phyloP scores from a whole-genome alignment of 1,140 invertebrate species.

The Lepidostoma basale region DNA sequence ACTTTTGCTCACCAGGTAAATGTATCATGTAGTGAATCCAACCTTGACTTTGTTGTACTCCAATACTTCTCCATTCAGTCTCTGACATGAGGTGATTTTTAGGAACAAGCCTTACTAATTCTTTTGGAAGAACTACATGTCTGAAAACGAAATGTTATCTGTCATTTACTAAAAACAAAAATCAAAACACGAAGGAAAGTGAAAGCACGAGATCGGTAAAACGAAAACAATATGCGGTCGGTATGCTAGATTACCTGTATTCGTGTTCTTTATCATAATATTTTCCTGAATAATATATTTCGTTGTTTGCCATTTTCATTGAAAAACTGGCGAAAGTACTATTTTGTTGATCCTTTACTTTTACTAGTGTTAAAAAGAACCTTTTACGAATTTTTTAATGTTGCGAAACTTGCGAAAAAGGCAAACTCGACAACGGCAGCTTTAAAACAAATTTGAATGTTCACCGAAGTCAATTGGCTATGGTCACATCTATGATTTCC shows the following conservation, averaged over 20 bases:
- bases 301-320: conserved; percentile 47
- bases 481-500: conserved; percentile 6
- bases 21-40: conserved; percentile 97
- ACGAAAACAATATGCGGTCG: neutral
- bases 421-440: conserved; percentile 28
- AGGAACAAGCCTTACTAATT: conserved; percentile 87
- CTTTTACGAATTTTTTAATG: neutral
- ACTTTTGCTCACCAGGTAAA: conserved; percentile 72
- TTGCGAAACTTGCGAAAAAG: neutral
- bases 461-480: neutral
- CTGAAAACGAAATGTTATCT: conserved; percentile 61
- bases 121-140: conserved; percentile 91
- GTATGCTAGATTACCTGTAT: conserved; percentile 70
- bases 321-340: neutral
- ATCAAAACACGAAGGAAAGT: neutral
- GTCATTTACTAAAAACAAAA: neutral
- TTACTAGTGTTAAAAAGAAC: neutral
- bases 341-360: neutral
- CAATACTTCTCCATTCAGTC: conserved; percentile 89
- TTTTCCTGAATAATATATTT: conserved; percentile 92
- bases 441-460: conserved; percentile 21
- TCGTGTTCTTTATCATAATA: conserved; percentile 88
- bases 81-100: conserved; percentile 91
- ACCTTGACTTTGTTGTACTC: conserved; percentile 91
- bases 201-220: neutral